Evolutionary conservation across 2,888 invertebrate species (phyloP).

Genomic region (Polyploca ridens): DNA sequence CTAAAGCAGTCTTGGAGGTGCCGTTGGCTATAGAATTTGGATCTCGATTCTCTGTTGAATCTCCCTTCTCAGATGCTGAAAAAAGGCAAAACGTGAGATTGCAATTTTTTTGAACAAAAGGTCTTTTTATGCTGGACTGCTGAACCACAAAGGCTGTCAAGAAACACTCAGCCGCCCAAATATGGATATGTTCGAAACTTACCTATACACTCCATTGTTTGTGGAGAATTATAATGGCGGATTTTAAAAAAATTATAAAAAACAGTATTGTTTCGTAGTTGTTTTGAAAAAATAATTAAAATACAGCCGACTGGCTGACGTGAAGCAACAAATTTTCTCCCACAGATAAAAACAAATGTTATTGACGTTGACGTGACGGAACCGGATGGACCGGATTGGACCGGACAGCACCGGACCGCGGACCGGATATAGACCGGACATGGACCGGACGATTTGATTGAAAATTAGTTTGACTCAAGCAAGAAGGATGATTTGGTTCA

Average conservation of each 20-base stretch:
- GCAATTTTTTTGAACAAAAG: constrained; percentile 82
- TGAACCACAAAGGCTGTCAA: constrained; percentile 57
- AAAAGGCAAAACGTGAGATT: constrained; percentile 69
- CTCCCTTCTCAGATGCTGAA: constrained; percentile 83
- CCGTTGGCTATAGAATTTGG: constrained; percentile 78
- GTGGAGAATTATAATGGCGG: constrained; percentile 36
- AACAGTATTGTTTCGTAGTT: constrained; percentile 54
- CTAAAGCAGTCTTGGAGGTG: constrained; percentile 58
- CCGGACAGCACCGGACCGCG: neutral
- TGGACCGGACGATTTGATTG: too few species aligned
- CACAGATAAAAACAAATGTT: constrained; percentile 38
- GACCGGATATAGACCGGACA: too few species aligned
- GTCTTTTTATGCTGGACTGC: constrained; percentile 48
- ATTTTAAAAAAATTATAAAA: constrained; percentile 45
- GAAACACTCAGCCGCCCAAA: constrained; percentile 33
- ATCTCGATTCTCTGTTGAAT: constrained; percentile 84
- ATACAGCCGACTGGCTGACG: constrained; percentile 75
- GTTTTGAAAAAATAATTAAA: constrained; percentile 80
- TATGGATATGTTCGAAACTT: constrained; percentile 36
- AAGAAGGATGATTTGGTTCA: too few species aligned
- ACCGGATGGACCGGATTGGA: too few species aligned
- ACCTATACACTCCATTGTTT: constrained; percentile 76
- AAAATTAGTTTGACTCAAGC: too few species aligned
- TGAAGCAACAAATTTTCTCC: constrained; percentile 76
- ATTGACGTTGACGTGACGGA: neutral